Evolutionary conservation across 1,140 invertebrate genomes (phyloP).

Genomic region (Sinonovacula constricta): DNA sequence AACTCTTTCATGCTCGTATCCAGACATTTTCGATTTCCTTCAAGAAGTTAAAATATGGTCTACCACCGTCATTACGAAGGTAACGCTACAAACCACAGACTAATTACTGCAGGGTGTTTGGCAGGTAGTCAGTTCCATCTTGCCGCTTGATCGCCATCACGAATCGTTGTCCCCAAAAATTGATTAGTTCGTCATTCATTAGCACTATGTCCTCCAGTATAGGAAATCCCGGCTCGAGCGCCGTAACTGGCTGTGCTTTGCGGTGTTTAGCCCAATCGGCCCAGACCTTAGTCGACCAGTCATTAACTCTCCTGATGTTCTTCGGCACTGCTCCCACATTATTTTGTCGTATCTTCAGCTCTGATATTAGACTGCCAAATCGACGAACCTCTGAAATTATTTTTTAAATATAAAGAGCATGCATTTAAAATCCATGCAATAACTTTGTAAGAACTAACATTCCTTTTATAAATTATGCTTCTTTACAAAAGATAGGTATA

Average conservation of each 20-base stretch:
- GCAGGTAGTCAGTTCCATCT: not conserved
- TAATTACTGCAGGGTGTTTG: no score
- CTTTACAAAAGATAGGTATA: no score
- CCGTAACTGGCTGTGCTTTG: not conserved
- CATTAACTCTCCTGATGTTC: no score
- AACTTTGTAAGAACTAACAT: no score
- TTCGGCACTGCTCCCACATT: not conserved
- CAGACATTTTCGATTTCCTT: no score
- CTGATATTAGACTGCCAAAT: not conserved
- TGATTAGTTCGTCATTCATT: not conserved
- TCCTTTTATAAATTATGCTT: no score
- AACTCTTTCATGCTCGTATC: no score
- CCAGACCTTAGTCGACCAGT: not conserved
- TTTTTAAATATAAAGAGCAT: no score
- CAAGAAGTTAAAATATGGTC: no score
- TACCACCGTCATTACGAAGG: not conserved
- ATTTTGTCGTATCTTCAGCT: no score
- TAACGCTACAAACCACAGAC: constrained; percentile 1
- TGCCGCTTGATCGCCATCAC: not conserved
- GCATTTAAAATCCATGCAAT: no score
- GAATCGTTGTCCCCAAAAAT: constrained; percentile 14
- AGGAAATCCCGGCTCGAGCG: not conserved
- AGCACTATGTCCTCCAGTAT: constrained; percentile 7
- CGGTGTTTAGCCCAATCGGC: not conserved
- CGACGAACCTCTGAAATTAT: no score